Evolutionary conservation across 2,888 invertebrate species (phyloP).

Genomic region (Ptilodon capucinus): DNA sequence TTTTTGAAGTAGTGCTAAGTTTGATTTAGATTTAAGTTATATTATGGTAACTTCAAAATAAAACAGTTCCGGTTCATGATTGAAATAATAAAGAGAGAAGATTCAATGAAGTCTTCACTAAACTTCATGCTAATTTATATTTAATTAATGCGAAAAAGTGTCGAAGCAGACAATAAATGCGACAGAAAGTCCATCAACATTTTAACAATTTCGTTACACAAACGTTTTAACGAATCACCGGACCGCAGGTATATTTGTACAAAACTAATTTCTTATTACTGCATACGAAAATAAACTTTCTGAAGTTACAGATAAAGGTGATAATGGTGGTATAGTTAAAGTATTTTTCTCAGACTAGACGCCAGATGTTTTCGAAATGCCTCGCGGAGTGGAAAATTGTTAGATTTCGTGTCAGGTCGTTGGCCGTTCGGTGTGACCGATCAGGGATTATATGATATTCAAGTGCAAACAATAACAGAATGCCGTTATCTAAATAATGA

Average conservation of each 20-base stretch:
- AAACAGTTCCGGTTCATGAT: background rate
- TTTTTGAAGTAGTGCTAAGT: too few relatives aligned
- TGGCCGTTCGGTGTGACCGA: slow-evolving; percentile 66
- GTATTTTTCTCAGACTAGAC: slow-evolving; percentile 32
- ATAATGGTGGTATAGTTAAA: slow-evolving; percentile 21
- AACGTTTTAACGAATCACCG: slow-evolving; percentile 56
- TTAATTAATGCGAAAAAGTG: slow-evolving; percentile 16
- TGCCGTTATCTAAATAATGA: slow-evolving; percentile 27
- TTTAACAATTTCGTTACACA: slow-evolving; percentile 55
- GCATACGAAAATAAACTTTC: slow-evolving; percentile 13
- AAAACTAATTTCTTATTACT: slow-evolving; percentile 8
- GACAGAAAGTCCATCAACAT: slow-evolving; percentile 45
- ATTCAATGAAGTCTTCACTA: slow-evolving; percentile 3
- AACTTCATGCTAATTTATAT: slow-evolving; percentile 8
- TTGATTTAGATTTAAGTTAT: too few relatives aligned
- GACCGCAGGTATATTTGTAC: slow-evolving; percentile 39
- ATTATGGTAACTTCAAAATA: background rate
- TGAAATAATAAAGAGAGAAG: slow-evolving; percentile 2
- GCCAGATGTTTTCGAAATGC: slow-evolving; percentile 71
- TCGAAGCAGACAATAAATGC: slow-evolving; percentile 27
- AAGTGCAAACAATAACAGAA: slow-evolving; percentile 43
- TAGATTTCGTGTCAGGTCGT: slow-evolving; percentile 67
- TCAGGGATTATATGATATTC: slow-evolving; percentile 53
- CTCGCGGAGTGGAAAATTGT: slow-evolving; percentile 70
- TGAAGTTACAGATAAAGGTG: slow-evolving; percentile 31